phyloP scores from a whole-genome alignment of 2,797 vertebrate species.

The Centroberyx gerrardi region DNA sequence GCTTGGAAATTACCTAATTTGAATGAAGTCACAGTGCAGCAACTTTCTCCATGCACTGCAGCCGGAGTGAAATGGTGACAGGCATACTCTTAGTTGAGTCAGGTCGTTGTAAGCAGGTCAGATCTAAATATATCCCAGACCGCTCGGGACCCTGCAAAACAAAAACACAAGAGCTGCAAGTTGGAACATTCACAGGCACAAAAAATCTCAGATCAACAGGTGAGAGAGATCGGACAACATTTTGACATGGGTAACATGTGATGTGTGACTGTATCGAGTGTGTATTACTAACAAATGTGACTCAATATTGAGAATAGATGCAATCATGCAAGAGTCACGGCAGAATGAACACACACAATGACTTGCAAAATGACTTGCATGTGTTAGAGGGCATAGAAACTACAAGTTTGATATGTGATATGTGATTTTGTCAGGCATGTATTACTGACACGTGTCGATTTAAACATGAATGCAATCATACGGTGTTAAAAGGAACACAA shows the following conservation, averaged over 20 bases:
- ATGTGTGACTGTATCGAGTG: not conserved
- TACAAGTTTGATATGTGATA: no score
- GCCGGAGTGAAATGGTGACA: slow-evolving; percentile 42
- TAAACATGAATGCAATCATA: no score
- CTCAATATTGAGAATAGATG: no score
- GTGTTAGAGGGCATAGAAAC: no score
- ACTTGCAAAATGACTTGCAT: no score
- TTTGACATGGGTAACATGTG: not conserved
- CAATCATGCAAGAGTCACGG: no score
- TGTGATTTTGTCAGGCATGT: no score
- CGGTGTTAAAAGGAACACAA: slow-evolving; percentile 72
- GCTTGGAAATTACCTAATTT: not conserved
- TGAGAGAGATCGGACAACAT: slow-evolving; percentile 44
- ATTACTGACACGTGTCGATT: no score
- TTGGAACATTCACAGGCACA: slow-evolving; percentile 1
- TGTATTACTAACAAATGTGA: not conserved
- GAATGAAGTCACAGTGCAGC: not conserved
- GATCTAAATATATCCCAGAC: slow-evolving; percentile 90
- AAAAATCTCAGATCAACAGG: slow-evolving; percentile 47
- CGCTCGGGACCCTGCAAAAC: slow-evolving; percentile 56
- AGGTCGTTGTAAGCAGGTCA: slow-evolving; percentile 86
- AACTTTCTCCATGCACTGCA: slow-evolving; percentile 25
- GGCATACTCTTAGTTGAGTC: slow-evolving; percentile 54
- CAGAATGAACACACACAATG: no score
- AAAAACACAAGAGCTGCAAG: slow-evolving; percentile 73